Evolutionary conservation across 92 coral and sea anemone species (phyloP).

Genomic region (Umimayanthus chanpuru): DNA sequence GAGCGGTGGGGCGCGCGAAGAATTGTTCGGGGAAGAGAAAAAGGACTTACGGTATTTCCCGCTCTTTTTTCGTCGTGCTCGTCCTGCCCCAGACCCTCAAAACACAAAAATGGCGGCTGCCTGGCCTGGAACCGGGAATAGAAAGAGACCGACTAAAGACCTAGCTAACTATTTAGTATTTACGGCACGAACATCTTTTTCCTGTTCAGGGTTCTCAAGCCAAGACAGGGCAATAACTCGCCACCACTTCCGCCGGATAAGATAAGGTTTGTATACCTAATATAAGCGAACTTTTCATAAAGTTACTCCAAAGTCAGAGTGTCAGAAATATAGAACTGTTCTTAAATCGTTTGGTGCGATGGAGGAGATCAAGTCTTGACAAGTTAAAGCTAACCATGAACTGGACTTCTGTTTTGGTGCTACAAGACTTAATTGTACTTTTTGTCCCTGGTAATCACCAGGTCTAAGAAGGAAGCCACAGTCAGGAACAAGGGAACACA

Average conservation of each 20-base stretch:
- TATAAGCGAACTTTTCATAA: background rate
- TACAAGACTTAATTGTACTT: background rate
- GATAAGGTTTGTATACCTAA: slow-evolving; percentile 54
- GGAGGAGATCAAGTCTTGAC: background rate
- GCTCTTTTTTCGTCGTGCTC: too few species aligned
- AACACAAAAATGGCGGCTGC: too few species aligned
- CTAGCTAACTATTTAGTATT: background rate
- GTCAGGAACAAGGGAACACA: background rate
- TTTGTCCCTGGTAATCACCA: background rate
- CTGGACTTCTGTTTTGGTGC: background rate
- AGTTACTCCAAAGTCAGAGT: background rate
- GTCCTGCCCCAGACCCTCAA: too few species aligned
- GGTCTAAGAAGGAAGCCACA: slow-evolving; percentile 18
- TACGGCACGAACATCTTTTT: background rate
- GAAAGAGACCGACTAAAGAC: too few species aligned
- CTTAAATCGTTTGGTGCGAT: too few species aligned
- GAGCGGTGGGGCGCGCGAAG: too few species aligned
- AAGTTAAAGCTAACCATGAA: background rate
- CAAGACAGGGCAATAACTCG: slow-evolving; percentile 90
- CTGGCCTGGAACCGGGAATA: too few species aligned
- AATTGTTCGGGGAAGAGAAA: too few species aligned
- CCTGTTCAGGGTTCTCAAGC: slow-evolving; percentile 81
- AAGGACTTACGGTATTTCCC: too few species aligned
- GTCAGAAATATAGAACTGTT: background rate
- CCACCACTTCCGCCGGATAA: slow-evolving; percentile 83